Conservation (phyloP, 2,888 invertebrate genomes). For the Hermaeophaga mercurialis region DNA sequence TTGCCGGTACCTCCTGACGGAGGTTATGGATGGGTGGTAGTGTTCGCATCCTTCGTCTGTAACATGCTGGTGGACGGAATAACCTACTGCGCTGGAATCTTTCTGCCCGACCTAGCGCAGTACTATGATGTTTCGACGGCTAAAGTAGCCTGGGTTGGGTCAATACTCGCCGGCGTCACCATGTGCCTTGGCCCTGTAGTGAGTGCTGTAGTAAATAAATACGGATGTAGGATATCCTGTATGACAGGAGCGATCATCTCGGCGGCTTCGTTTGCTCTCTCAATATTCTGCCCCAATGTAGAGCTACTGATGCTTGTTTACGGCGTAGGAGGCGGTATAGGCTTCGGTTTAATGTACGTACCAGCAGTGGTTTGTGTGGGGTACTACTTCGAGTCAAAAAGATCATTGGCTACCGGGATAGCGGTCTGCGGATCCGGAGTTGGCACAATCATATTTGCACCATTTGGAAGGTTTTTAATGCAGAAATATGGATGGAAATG, state of each 20-base stretch:
- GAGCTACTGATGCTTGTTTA: slow-evolving; percentile 90
- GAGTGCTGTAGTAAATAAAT: slow-evolving; percentile 91
- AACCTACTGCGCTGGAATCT: slow-evolving; percentile 95
- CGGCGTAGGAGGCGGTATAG: slow-evolving; percentile 66
- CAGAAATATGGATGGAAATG: slow-evolving; percentile 85
- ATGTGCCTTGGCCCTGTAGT: slow-evolving; percentile 93
- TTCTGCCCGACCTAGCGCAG: slow-evolving; percentile 76
- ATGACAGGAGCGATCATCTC: slow-evolving; percentile 88
- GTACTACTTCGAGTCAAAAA: slow-evolving; percentile 94
- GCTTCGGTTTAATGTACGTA: slow-evolving; percentile 61
- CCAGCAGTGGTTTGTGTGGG: slow-evolving; percentile 97
- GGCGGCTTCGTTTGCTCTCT: slow-evolving; percentile 81
- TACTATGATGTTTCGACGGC: slow-evolving; percentile 88
- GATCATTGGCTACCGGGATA: slow-evolving; percentile 91
- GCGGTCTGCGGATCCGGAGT: slow-evolving; percentile 96
- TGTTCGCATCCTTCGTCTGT: slow-evolving; percentile 94
- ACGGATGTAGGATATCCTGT: slow-evolving; percentile 91
- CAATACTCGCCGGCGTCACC: slow-evolving; percentile 93
- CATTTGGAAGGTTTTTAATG: slow-evolving; percentile 81
- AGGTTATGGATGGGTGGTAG: slow-evolving; percentile 94
- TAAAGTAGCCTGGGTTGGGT: slow-evolving; percentile 91
- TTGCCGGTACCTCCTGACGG: slow-evolving; percentile 88
- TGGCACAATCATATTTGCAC: slow-evolving; percentile 94
- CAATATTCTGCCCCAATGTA: slow-evolving; percentile 83
- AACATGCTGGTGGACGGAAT: slow-evolving; percentile 98